Evolutionary conservation across 1,140 invertebrate species (phyloP).

Genomic region (Himalopsyche phryganea): DNA sequence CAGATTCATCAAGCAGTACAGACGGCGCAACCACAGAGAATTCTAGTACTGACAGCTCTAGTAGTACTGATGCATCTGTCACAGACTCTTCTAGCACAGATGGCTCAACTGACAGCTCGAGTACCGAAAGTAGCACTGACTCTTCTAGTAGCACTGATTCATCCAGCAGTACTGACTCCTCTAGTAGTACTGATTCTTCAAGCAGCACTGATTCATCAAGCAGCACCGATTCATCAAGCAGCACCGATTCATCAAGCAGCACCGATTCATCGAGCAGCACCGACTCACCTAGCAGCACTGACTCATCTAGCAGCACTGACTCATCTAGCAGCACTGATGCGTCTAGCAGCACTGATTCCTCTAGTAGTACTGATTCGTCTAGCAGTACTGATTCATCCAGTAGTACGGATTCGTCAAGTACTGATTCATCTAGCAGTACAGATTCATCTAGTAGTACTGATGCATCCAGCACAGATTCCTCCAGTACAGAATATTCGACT

Average conservation of each 20-base stretch:
- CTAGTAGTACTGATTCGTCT: background rate
- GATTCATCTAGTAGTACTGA: conserved; percentile 18
- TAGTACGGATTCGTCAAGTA: conserved; percentile 8
- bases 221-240: conserved; percentile 13
- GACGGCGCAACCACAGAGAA: background rate
- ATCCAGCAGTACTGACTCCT: conserved; percentile 14
- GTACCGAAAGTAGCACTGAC: conserved; percentile 7
- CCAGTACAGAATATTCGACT: conserved; percentile 13
- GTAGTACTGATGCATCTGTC: background rate
- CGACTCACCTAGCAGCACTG: conserved; percentile 17
- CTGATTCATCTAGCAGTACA: background rate
- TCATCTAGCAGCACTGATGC: conserved; percentile 6
- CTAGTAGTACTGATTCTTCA: background rate
- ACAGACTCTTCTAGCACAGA: conserved; percentile 6
- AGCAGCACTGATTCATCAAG: conserved; percentile 15
- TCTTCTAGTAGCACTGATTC: conserved; percentile 7
- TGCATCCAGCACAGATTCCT: conserved; percentile 25
- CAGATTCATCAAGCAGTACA: conserved; percentile 1
- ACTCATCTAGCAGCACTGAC: conserved; percentile 11
- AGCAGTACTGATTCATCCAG: background rate
- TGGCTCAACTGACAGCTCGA: background rate
- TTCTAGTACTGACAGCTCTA: conserved; percentile 5
- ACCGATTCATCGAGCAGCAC: conserved; percentile 15
- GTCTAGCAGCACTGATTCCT: conserved; percentile 2
- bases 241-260: conserved; percentile 20